Base-by-base conservation (phyloP, 2,888 invertebrate genomes). In the Tyria jacobaeae region DNA sequence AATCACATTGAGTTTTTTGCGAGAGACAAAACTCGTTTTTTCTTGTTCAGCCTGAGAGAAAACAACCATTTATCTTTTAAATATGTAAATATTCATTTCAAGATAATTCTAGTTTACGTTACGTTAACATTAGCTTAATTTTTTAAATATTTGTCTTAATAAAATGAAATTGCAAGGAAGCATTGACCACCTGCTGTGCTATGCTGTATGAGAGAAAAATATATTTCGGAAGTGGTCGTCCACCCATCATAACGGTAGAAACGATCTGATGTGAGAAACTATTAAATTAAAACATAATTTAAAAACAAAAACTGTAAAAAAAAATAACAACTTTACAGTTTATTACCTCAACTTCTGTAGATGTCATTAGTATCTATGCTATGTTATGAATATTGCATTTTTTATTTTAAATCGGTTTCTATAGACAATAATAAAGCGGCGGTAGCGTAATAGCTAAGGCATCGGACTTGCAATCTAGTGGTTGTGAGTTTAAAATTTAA, bases 201-300 rank as follows among this genome's bases (percentile, higher is more conserved):
- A 64, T 75, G 65, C 59, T 71, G 77, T 62, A 63, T 57, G 57
- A 69, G 70, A 64, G 66, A 31, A 75, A 68, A 73, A 65, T 73
- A 73, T 64, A 64, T 79, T 78, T 84, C 79, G 85, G 84, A 83
- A 82, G 84, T 86, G 79, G 89, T 88, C 82, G 86, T 77, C 68
- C 65, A 64, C 67, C 70, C 54, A 58, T 65, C 73, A 83, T 88
- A 88, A 87, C 87, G 73, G 66, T 73, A 66, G 74, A 76, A 83
- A 73, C 80, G 53, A 76, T 78, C 68, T 73, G 86, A 65, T 63
- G 50, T 17, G 70, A 71, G 69, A 50, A 48, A 62, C 63, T 69
- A 77, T 75, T 66, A 69, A 61, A 72, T 64, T 77, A 63, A 65
- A 66, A 67, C 72, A 60, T 62, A 64, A 27, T 51, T 14, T 21